A percentile compares a stretch with the other conserved stretches of the same genome.
These are phyloP conservation scores for Turritopsis rubra DNA, from an alignment of 30 jellyfish, hydroid and myxozoan genomes.

Conservation along the genomic window DNA sequence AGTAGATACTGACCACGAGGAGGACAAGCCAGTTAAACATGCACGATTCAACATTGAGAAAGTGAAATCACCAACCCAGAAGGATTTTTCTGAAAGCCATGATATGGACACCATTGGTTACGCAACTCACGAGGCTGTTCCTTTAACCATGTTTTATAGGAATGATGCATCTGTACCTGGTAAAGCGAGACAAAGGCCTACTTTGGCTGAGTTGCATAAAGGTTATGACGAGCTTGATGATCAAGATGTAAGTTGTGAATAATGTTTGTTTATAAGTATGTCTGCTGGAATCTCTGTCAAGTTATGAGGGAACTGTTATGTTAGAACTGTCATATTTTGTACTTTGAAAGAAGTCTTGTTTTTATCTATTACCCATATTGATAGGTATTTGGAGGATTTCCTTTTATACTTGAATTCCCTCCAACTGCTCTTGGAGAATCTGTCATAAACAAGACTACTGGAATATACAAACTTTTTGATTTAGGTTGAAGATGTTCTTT, in stretches of 20 bases:
- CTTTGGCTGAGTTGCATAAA: slow-evolving; percentile 63
- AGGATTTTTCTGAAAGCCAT: not conserved
- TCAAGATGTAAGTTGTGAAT: slow-evolving; percentile 8
- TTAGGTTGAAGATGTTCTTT: slow-evolving; percentile 18
- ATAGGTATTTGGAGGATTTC: no score
- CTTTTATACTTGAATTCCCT: no score
- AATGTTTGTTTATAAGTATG: not conserved
- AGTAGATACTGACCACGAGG: not conserved
- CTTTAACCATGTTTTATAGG: slow-evolving; percentile 76
- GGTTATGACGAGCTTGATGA: slow-evolving; percentile 42
- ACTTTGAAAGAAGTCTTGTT: no score
- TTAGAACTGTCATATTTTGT: no score
- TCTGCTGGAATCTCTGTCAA: not conserved
- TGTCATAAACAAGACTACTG: not conserved
- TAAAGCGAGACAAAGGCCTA: slow-evolving; percentile 59
- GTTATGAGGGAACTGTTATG: not conserved
- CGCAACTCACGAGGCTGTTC: slow-evolving; percentile 91
- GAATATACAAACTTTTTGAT: not conserved
- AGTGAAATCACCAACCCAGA: slow-evolving; percentile 23
- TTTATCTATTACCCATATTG: no score
- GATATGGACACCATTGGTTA: slow-evolving; percentile 41
- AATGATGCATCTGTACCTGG: slow-evolving; percentile 55
- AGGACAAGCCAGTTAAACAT: slow-evolving; percentile 5
- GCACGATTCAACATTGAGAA: slow-evolving; percentile 65
- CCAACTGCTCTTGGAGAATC: no score